Evolutionary conservation across 2,888 invertebrate genomes (phyloP).

Genomic region (Tachina fera): DNA sequence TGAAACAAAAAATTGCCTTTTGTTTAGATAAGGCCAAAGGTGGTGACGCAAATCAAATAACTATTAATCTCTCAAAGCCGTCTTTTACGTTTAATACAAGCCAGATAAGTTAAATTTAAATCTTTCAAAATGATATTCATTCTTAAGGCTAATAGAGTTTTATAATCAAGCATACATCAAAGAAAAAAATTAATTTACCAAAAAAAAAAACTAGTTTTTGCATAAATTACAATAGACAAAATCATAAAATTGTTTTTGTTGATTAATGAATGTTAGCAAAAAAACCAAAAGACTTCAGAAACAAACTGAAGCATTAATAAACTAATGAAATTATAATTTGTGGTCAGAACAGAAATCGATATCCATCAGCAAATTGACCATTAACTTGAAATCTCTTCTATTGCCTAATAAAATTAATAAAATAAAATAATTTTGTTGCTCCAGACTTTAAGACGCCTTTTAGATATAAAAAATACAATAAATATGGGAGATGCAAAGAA

Average conservation of each 20-base stretch:
- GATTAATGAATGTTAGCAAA: background rate
- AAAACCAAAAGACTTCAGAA: conserved; percentile 37
- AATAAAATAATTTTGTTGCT: background rate
- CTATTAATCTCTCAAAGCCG: too few relatives aligned
- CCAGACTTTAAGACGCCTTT: conserved; percentile 25
- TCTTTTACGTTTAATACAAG: too few relatives aligned
- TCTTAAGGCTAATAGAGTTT: too few relatives aligned
- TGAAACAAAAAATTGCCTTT: too few relatives aligned
- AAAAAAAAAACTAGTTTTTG: background rate
- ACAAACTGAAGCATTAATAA: conserved; percentile 13
- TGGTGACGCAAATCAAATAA: too few relatives aligned
- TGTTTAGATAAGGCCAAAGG: too few relatives aligned
- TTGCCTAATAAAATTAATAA: background rate
- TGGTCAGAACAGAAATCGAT: background rate
- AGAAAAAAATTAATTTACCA: background rate
- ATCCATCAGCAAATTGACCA: background rate
- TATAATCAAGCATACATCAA: too few relatives aligned
- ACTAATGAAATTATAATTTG: conserved; percentile 28
- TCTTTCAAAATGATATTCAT: too few relatives aligned
- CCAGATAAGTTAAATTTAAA: too few relatives aligned
- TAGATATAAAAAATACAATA: background rate
- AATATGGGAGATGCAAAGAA: background rate
- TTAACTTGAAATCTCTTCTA: background rate
- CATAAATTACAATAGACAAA: conserved; percentile 8
- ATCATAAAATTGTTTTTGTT: background rate